These are phyloP conservation scores for Brachystomella parvula DNA, from an alignment of 1,140 invertebrate genomes.

Conservation along the genomic window DNA sequence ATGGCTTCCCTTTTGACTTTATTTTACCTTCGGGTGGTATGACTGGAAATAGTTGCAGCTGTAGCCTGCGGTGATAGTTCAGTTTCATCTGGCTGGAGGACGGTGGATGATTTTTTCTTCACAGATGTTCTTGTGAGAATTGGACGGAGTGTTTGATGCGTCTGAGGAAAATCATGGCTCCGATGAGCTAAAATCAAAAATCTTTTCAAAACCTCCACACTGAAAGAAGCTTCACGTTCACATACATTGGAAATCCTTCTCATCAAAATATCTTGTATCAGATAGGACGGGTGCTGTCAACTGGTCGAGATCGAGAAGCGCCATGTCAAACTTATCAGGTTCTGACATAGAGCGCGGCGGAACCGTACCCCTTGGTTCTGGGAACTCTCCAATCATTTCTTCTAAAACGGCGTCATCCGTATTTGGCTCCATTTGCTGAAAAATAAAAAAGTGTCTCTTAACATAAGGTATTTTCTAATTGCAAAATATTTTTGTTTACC, in stretches of 20 bases:
- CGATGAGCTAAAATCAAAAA: constrained; percentile 50
- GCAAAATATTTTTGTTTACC: no score
- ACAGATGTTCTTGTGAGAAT: constrained; percentile 12
- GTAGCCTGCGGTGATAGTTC: not conserved
- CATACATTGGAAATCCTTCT: constrained; percentile 36
- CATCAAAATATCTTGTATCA: constrained; percentile 19
- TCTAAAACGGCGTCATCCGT: no score
- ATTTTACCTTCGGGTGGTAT: not conserved
- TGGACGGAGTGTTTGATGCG: constrained; percentile 55
- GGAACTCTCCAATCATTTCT: not conserved
- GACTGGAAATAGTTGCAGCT: not conserved
- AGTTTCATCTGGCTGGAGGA: not conserved
- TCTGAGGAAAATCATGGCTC: constrained; percentile 57
- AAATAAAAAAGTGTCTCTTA: no score
- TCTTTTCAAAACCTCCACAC: not conserved
- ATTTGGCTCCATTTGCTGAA: no score
- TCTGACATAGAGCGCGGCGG: not conserved
- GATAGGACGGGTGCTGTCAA: not conserved
- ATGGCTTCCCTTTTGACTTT: not conserved
- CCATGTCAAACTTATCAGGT: not conserved
- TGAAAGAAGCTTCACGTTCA: not conserved
- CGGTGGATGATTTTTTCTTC: constrained; percentile 12
- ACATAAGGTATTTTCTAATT: no score
- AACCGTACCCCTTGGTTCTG: not conserved
- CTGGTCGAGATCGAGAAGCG: not conserved